Evolutionary conservation across 2,797 vertebrate genomes (phyloP).

Genomic region (Tenualosa ilisha): DNA sequence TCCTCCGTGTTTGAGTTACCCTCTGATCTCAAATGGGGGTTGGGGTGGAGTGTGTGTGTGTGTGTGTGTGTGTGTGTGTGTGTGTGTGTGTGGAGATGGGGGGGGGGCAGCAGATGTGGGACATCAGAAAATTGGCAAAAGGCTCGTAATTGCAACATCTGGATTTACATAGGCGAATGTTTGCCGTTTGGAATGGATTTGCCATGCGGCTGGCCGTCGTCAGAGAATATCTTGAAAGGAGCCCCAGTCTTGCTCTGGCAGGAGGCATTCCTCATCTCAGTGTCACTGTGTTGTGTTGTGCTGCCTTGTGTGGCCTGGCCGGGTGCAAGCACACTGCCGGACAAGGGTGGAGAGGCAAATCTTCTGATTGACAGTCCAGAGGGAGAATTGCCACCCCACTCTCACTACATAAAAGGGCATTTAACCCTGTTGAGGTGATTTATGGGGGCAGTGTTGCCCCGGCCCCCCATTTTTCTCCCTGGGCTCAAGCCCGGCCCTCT

Average conservation of each 20-base stretch:
- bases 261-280: constrained; percentile 34
- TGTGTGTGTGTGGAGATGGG: no score
- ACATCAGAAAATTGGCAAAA: constrained; percentile 57
- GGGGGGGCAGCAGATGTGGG: constrained; percentile 56
- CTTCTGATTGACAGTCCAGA: constrained; percentile 33
- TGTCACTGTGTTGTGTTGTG: constrained; percentile 7
- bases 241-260: neutral
- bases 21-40: neutral
- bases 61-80: no score
- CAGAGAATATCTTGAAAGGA: neutral
- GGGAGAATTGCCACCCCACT: constrained; percentile 29
- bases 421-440: constrained; percentile 70
- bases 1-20: neutral
- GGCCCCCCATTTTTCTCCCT: constrained; percentile 42
- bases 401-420: constrained; percentile 63
- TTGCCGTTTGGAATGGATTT: constrained; percentile 58
- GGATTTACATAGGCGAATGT: constrained; percentile 54
- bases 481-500: constrained; percentile 55
- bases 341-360: constrained; percentile 48
- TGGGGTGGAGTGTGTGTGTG: no score
- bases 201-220: constrained; percentile 36
- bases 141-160: constrained; percentile 67
- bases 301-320: neutral
- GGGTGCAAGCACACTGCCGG: neutral
- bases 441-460: constrained; percentile 66